Percentiles rank a stretch among this genome's conserved stretches.
These are phyloP conservation scores for Acanthopleura granulata DNA, from an alignment of 2,888 invertebrate genomes.

Conservation along the genomic window DNA sequence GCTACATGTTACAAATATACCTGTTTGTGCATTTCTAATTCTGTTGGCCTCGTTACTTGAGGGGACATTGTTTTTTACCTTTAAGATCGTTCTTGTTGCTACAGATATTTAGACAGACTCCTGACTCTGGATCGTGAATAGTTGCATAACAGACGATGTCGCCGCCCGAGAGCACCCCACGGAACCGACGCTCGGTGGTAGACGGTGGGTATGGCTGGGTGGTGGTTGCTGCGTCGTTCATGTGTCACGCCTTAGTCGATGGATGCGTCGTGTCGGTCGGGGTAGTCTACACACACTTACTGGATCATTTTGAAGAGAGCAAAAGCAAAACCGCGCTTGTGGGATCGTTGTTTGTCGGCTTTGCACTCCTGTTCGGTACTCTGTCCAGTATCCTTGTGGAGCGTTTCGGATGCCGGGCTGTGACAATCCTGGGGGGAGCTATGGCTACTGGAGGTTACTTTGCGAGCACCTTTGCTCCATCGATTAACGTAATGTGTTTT, in stretches of 20 bases:
- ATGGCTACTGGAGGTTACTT: constrained; percentile 79
- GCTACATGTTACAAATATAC: no score
- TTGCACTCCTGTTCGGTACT: constrained; percentile 6
- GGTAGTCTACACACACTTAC: constrained; percentile 86
- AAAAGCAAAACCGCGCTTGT: constrained; percentile 19
- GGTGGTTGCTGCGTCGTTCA: constrained; percentile 42
- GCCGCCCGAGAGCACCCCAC: no score
- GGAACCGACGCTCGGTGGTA: not conserved
- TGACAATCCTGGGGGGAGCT: constrained; percentile 83
- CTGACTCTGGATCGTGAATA: no score
- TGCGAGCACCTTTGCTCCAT: constrained; percentile 70
- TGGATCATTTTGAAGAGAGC: constrained; percentile 64
- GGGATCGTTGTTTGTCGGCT: constrained; percentile 1
- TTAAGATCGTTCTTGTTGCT: no score
- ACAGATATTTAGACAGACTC: no score
- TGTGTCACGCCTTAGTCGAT: constrained; percentile 72
- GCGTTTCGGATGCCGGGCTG: constrained; percentile 88
- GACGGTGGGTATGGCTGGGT: constrained; percentile 52
- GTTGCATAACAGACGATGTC: no score
- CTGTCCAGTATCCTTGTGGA: constrained; percentile 93
- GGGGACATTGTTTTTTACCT: no score
- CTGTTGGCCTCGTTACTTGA: no score
- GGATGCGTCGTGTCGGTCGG: constrained; percentile 83
- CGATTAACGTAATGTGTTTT: constrained; percentile 30
- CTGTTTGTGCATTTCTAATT: no score